Evolutionary conservation across 2,113 vertebrate genomes (phyloP), one percentile per base, ranked within the genome.

Genomic region (Caranx ignobilis): DNA sequence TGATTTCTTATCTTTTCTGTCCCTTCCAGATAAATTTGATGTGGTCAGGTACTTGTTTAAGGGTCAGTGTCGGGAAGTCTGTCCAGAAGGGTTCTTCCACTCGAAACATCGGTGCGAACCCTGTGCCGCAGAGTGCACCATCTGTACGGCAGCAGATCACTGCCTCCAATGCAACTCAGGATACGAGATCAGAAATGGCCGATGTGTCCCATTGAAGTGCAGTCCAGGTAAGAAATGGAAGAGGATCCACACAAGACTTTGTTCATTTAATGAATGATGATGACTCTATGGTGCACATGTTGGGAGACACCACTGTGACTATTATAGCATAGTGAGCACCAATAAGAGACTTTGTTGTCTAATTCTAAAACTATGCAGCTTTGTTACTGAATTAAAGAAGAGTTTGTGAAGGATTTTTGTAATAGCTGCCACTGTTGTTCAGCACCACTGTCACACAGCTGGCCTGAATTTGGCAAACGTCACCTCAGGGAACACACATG

Each of bases 161-260:
- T 99, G 98, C 77, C 80, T 90, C n/a, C 94, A 75, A 5, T 99
- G 98, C 69, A 43, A 65, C 56, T 66, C 85, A 0, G 93, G 94
- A 71, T 96, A 95, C 86, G 86, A 90, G 64, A 67, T 95, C 16
- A 79, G 65, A 63, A 76, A 95, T 39, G 94, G 92, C 3, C 55
- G 18, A 11, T 99, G 98, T 64, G 86, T 92, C 78, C 94, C 94
- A 16, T 71, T 95, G 37, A 82, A 87, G 0, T 99, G 97, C 71
- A 77, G 79, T 50, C 77, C 86, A 94, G 97, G 97, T 99, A 79
- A 87, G 92, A 63, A 37, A 60, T 0, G 35, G 50, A 63, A 13
- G 2, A 34, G 48, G 12, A 57, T 35, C n/a, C 55, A 31, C n/a
- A 50, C 2, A 8, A 10, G 6, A 45, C 35, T 48, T 50, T 50